phyloP scores from a whole-genome alignment of 2,113 vertebrate species.

The Paradoxurus hermaphroditus region DNA sequence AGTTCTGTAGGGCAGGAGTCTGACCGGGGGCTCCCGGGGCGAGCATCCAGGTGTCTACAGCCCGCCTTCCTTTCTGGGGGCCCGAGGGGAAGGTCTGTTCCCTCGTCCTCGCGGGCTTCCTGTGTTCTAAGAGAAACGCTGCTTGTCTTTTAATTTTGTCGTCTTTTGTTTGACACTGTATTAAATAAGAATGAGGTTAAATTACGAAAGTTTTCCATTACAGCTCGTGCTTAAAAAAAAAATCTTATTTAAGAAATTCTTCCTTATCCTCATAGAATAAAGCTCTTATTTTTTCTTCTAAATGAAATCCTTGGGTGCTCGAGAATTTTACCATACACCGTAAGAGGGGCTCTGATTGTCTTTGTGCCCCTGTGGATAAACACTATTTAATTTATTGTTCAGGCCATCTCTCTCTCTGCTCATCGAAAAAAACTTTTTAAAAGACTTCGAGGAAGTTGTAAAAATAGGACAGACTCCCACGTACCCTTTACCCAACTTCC shows the following conservation, averaged over 20 bases:
- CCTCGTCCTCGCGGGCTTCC: background rate
- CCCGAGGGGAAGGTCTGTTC: background rate
- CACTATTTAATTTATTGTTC: background rate
- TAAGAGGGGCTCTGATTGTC: background rate
- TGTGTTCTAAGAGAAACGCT: background rate
- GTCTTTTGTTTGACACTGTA: background rate
- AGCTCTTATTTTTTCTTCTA: background rate
- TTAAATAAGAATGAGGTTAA: background rate
- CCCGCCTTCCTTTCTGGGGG: background rate
- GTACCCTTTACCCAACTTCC: no score
- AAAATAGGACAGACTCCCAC: background rate
- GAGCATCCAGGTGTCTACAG: background rate
- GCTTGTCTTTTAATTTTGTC: background rate
- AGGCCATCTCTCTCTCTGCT: background rate
- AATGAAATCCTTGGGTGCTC: background rate
- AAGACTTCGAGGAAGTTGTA: background rate
- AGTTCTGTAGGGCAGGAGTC: background rate
- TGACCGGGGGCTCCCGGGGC: background rate
- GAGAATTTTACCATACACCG: background rate
- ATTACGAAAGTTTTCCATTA: background rate
- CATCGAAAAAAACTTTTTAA: background rate
- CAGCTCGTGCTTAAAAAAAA: background rate
- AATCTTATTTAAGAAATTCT: background rate
- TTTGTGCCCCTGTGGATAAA: background rate
- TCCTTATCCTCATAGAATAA: slow-evolving; percentile 14